phyloP scores from a whole-genome alignment of 2,888 invertebrate species.

The Opisthograptis luteolata region DNA sequence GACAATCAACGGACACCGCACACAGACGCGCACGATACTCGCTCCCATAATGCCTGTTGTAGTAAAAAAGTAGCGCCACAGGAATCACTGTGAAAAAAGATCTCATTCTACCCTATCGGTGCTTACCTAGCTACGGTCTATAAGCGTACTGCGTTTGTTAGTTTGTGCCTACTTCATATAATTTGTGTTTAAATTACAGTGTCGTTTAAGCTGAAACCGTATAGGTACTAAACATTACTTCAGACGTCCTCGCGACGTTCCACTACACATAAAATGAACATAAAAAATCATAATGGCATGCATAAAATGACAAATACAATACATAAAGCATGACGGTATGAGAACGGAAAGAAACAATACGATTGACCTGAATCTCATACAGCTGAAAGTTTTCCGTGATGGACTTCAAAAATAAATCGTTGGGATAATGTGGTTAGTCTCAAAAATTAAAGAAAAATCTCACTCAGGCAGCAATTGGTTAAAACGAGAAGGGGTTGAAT shows the following conservation, averaged over 20 bases:
- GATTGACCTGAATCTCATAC: conserved; percentile 37
- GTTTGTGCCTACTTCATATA: conserved; percentile 64
- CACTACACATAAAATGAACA: conserved; percentile 65
- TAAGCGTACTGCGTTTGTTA: conserved; percentile 62
- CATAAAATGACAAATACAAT: conserved; percentile 65
- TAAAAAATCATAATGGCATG: conserved; percentile 69
- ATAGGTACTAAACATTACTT: conserved; percentile 48
- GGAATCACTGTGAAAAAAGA: conserved; percentile 52
- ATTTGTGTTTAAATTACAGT: conserved; percentile 68
- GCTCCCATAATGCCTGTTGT: conserved; percentile 72
- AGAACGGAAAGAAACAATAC: conserved; percentile 54
- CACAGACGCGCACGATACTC: conserved; percentile 47
- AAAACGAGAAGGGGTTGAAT: conserved; percentile 55
- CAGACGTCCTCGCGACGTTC: conserved; percentile 54
- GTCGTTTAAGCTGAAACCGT: conserved; percentile 56
- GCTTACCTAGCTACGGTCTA: conserved; percentile 61
- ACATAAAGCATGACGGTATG: conserved; percentile 76
- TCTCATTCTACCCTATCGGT: conserved; percentile 50
- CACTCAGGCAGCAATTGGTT: conserved; percentile 85
- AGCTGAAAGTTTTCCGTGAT: conserved; percentile 54
- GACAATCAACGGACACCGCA: conserved; percentile 52
- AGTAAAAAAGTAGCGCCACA: conserved; percentile 83
- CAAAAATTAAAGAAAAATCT: conserved; percentile 64
- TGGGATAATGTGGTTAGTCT: conserved; percentile 69
- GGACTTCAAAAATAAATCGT: conserved; percentile 84